These are phyloP conservation scores for Eurois occulta DNA, from an alignment of 2,888 invertebrate species.

Conservation along the genomic window DNA sequence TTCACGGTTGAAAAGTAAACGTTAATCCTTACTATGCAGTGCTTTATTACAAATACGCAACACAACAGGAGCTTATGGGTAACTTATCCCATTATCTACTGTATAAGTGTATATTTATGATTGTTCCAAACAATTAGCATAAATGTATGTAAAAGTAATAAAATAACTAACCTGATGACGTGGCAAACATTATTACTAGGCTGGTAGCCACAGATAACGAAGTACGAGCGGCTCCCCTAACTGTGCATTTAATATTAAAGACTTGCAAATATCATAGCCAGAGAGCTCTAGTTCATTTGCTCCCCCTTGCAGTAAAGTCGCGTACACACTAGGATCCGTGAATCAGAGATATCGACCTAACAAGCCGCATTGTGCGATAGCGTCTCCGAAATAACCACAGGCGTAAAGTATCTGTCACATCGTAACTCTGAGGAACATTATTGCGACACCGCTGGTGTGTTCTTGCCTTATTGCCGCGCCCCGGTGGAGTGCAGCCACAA, in stretches of 20 bases:
- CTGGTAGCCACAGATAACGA: constrained; percentile 83
- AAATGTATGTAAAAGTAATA: constrained; percentile 44
- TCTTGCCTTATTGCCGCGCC: constrained; percentile 80
- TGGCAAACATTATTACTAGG: constrained; percentile 60
- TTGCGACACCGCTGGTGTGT: constrained; percentile 74
- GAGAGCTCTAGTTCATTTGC: constrained; percentile 72
- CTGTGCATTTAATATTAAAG: constrained; percentile 85
- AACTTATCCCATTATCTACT: neutral
- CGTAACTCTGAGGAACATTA: constrained; percentile 74
- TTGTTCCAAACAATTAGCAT: constrained; percentile 49
- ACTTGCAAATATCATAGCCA: constrained; percentile 82
- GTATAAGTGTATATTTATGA: constrained; percentile 11
- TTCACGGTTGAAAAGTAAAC: neutral
- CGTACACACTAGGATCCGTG: constrained; percentile 69
- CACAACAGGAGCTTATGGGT: neutral
- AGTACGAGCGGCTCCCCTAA: constrained; percentile 72
- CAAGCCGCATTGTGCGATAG: constrained; percentile 66
- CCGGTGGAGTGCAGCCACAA: constrained; percentile 84
- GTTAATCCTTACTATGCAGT: neutral
- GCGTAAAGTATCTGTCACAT: constrained; percentile 77
- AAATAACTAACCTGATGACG: constrained; percentile 62
- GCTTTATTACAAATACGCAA: neutral
- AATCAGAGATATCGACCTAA: constrained; percentile 66
- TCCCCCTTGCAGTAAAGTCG: constrained; percentile 74
- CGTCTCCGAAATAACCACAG: constrained; percentile 73